Evolutionary conservation across 2,888 invertebrate species (phyloP).

Genomic region (Tenodera sinensis): DNA sequence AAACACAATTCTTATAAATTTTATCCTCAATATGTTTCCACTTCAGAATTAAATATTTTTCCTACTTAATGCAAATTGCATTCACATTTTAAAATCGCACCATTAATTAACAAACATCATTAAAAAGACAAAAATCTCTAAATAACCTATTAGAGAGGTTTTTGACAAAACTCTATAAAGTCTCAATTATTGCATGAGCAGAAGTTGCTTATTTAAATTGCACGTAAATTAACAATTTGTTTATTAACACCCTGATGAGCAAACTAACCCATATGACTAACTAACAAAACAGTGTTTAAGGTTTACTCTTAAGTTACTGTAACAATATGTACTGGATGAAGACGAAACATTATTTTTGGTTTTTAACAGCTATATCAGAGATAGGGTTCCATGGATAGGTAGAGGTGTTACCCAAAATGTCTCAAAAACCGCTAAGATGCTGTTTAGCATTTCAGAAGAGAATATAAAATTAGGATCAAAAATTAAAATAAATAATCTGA

Average conservation of each 20-base stretch:
- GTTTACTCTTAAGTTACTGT: no score
- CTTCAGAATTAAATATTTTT: neutral
- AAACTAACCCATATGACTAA: neutral
- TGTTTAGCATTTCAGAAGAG: no score
- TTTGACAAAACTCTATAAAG: neutral
- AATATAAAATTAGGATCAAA: no score
- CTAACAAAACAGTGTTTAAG: neutral
- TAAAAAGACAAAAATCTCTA: neutral
- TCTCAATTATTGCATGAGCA: neutral
- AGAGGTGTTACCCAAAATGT: no score
- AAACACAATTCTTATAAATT: neutral
- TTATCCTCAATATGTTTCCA: neutral
- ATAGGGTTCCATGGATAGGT: no score
- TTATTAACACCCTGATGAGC: neutral
- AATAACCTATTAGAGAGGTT: neutral
- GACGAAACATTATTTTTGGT: no score
- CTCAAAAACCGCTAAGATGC: no score
- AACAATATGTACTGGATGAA: no score
- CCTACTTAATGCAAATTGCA: neutral
- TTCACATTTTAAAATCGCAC: neutral
- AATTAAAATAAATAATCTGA: no score
- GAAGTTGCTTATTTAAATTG: neutral
- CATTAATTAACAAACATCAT: neutral
- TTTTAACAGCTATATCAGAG: no score
- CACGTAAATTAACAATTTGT: neutral